Percentiles rank a stretch among this genome's conserved stretches.
Evolutionary conservation across 2,888 invertebrate species (phyloP).

Genomic region (Tipula vernalis): DNA sequence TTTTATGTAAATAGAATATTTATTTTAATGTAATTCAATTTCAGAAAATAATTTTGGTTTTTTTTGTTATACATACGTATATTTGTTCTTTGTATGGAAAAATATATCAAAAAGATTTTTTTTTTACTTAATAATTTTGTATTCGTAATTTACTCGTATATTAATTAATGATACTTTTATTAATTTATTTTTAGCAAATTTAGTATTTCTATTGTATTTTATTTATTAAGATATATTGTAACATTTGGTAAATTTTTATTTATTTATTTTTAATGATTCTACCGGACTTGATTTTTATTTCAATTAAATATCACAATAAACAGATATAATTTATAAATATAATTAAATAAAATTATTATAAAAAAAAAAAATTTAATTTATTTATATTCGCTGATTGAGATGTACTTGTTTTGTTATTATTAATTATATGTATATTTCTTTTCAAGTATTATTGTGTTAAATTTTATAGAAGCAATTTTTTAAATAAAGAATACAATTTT

Average conservation of each 20-base stretch:
- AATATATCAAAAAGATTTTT: conserved; percentile 4
- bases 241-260: neutral
- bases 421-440: neutral
- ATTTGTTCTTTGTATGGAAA: neutral
- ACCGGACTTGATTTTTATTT: neutral
- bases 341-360: neutral
- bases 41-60: neutral
- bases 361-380: neutral
- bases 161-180: neutral
- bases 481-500: neutral
- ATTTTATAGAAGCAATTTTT: neutral
- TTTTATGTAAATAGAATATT: neutral
- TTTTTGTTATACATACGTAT: neutral
- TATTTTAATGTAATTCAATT: neutral
- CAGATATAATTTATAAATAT: neutral
- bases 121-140: neutral
- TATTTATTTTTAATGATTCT: neutral
- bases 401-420: neutral
- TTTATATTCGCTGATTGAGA: neutral
- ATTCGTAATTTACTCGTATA: neutral
- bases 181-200: neutral
- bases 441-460: neutral
- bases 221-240: neutral
- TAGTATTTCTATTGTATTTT: neutral
- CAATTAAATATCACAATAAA: neutral